Percentiles rank a stretch among this genome's conserved stretches.
phyloP scores from a whole-genome alignment of 2,888 invertebrate genomes.

The Camptogramma bilineatum region DNA sequence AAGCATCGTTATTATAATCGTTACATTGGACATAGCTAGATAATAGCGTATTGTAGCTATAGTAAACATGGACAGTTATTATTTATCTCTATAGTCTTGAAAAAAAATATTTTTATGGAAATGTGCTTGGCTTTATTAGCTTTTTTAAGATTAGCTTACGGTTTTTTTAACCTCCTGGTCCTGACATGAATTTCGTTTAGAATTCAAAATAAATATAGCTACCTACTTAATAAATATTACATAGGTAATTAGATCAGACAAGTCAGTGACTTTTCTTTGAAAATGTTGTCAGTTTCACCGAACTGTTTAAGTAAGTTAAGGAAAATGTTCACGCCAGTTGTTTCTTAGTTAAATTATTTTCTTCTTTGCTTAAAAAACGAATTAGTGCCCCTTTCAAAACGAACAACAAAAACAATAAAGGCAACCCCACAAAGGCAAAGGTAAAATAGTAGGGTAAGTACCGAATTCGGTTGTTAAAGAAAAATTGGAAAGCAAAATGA shows the following conservation, averaged over 20 bases:
- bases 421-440: constrained; percentile 18
- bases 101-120: too few species aligned
- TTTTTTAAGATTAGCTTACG: too few species aligned
- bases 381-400: not conserved
- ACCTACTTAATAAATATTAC: too few species aligned
- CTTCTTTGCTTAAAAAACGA: not conserved
- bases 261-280: not conserved
- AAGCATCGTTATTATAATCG: too few species aligned
- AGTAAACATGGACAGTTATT: too few species aligned
- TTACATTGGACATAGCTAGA: too few species aligned
- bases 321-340: not conserved
- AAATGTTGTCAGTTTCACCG: not conserved
- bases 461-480: constrained; percentile 32
- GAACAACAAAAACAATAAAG: constrained; percentile 1
- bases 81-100: too few species aligned
- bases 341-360: not conserved
- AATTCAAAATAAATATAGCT: too few species aligned
- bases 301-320: not conserved
- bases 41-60: too few species aligned
- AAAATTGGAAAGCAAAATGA: constrained; percentile 40
- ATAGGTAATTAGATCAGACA: not conserved
- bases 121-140: too few species aligned
- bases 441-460: constrained; percentile 22
- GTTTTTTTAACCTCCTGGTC: too few species aligned
- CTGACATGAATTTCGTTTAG: too few species aligned